These are phyloP conservation scores for Mesembrinibis cayennensis DNA, from an alignment of 2,113 vertebrate genomes.

Conservation along the genomic window DNA sequence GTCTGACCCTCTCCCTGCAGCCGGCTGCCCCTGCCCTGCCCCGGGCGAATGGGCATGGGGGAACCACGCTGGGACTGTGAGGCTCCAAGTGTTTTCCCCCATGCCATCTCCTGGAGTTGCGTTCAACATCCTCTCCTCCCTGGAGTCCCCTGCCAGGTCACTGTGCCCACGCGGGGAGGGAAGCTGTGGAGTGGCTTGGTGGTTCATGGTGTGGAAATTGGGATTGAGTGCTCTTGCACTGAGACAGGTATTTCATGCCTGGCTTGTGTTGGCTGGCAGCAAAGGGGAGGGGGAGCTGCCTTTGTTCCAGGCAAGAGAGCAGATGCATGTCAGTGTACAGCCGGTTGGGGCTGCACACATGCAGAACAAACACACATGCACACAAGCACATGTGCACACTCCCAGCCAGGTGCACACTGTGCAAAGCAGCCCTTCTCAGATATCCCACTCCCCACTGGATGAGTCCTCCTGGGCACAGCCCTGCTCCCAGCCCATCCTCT, in stretches of 20 bases:
- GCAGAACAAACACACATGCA: slow-evolving; percentile 21
- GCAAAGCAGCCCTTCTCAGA: not conserved
- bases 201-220: not conserved
- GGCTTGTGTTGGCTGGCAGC: not conserved
- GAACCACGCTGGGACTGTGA: fast-evolving
- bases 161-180: not conserved
- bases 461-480: not conserved
- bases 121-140: not conserved
- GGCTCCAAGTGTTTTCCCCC: not conserved
- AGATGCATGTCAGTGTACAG: slow-evolving; percentile 2
- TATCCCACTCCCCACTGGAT: not conserved
- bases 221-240: not conserved
- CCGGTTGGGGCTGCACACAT: slow-evolving; percentile 19
- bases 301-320: slow-evolving; percentile 30
- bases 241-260: not conserved
- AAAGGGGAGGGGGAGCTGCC: not conserved
- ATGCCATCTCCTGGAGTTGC: not conserved
- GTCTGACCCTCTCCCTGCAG: not conserved
- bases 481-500: not conserved
- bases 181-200: not conserved
- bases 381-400: not conserved
- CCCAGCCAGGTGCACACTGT: not conserved
- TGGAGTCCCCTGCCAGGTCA: not conserved
- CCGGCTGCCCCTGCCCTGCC: not conserved
- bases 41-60: fast-evolving